Conservation (phyloP, 1,140 invertebrate genomes). For the Ladona fulva region DNA sequence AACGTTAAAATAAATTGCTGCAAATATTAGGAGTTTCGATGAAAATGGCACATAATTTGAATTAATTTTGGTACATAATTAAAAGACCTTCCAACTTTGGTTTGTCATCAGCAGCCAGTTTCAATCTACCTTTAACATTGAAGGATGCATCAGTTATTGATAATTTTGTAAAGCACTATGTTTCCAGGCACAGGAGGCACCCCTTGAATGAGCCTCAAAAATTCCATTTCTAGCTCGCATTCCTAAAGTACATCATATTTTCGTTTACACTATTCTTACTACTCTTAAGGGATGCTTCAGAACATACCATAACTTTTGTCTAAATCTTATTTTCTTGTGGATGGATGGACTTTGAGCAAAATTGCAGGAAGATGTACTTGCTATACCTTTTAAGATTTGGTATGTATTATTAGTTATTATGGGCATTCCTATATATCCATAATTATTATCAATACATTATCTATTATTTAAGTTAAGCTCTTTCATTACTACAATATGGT, state of each 20-base stretch:
- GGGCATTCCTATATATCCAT: neutral
- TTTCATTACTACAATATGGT: neutral
- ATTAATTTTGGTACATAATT: neutral
- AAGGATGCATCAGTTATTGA: neutral
- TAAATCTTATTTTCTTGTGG: neutral
- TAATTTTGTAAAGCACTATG: slow-evolving; percentile 6
- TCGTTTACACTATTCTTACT: neutral
- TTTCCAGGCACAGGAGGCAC: slow-evolving; percentile 6
- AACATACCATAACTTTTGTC: neutral
- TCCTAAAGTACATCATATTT: neutral
- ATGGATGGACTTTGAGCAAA: slow-evolving; percentile 9
- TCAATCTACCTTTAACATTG: too few relatives aligned
- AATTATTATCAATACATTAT: slow-evolving; percentile 2
- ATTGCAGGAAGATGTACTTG: neutral
- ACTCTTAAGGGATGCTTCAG: neutral
- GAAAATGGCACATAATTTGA: neutral
- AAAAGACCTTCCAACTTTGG: neutral
- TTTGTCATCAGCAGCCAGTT: neutral
- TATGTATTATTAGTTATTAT: neutral
- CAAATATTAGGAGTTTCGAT: neutral
- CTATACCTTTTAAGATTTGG: neutral
- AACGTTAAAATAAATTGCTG: neutral
- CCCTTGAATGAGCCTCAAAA: neutral
- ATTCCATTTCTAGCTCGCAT: neutral
- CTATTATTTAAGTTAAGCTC: neutral